Evolutionary conservation across 1,140 invertebrate species (phyloP), one percentile per base, ranked within the genome.

Genomic region (Campoletis sonorensis): DNA sequence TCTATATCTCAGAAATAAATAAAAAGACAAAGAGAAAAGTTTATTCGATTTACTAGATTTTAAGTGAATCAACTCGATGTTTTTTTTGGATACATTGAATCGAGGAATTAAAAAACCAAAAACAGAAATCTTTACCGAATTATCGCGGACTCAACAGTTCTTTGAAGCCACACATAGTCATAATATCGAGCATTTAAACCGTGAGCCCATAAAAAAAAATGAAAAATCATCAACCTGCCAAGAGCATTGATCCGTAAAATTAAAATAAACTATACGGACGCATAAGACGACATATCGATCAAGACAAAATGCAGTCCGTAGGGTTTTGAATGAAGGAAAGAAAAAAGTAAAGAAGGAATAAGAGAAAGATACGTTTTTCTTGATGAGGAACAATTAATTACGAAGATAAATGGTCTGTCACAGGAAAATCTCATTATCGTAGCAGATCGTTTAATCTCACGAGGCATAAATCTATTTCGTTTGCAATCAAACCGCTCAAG

Each of bases 391-490:
- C 76, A 78, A 78, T 78, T 78, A 40, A 78, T 78, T 78, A 67
- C n/a, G 10, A 78, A 78, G 76, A 78, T 78, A 67, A 78, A 78
- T 78, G 21, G 76, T 21, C 58, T 78, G 76, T 78, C 76, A 64
- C 61, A 67, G 76, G 21, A 67, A 78, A 78, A 78, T 78, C 76
- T 78, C 76, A 78, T 78, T 78, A 78, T 67, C 58, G 76, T 45
- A 45, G 54, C 76, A 64, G 76, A 78, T 78, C 76, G 76, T 78
- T 78, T 64, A 78, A 78, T 78, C 76, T 78, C 76, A 21, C 30
- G 76, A 26, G 30, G 76, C 61, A 78, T 78, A 78, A 78, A 78
- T 67, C 73, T 54, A 77, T 61, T 77, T 61, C 54, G 76, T 64
- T 67, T 67, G 76, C 76, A 78, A 78, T 45, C 37, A 23, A 70